A percentile compares a stretch with the other conserved stretches of the same genome.
phyloP scores from a whole-genome alignment of 2,113 vertebrate species.

The Antigone vipio region DNA sequence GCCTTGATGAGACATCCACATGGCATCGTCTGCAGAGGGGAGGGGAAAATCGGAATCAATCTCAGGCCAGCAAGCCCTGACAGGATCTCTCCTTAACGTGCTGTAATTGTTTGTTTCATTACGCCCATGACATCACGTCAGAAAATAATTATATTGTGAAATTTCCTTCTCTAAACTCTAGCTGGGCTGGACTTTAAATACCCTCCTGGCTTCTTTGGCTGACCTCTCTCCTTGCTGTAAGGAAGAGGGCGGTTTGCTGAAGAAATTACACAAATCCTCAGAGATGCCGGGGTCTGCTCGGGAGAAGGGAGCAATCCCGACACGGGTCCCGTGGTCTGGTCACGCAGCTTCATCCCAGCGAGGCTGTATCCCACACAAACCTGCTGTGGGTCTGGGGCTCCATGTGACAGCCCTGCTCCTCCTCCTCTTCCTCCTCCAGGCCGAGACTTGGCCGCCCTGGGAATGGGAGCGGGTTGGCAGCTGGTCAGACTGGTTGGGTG shows the following conservation, averaged over 20 bases:
- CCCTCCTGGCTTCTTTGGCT: background rate
- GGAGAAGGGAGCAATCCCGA: rapidly evolving
- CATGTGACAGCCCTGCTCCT: rapidly evolving
- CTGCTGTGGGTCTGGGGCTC: background rate
- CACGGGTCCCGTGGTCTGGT: rapidly evolving
- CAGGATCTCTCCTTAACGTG: background rate
- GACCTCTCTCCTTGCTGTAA: background rate
- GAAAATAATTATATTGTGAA: background rate
- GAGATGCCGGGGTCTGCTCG: rapidly evolving
- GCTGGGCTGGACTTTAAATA: background rate
- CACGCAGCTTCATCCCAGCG: rapidly evolving
- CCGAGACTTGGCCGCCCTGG: rapidly evolving
- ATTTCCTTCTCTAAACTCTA: background rate
- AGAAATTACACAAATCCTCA: rapidly evolving
- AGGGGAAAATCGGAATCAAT: background rate
- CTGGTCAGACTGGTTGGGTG: constrained; percentile 50
- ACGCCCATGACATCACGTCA: background rate
- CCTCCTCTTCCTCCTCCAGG: background rate
- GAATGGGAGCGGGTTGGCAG: background rate
- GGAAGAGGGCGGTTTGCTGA: rapidly evolving
- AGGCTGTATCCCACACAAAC: rapidly evolving
- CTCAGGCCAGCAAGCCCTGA: background rate
- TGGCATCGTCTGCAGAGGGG: background rate
- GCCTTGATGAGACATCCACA: background rate
- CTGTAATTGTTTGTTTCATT: background rate